Evolutionary conservation across 2,113 vertebrate species (phyloP).

Genomic region (Sturnira hondurensis): DNA sequence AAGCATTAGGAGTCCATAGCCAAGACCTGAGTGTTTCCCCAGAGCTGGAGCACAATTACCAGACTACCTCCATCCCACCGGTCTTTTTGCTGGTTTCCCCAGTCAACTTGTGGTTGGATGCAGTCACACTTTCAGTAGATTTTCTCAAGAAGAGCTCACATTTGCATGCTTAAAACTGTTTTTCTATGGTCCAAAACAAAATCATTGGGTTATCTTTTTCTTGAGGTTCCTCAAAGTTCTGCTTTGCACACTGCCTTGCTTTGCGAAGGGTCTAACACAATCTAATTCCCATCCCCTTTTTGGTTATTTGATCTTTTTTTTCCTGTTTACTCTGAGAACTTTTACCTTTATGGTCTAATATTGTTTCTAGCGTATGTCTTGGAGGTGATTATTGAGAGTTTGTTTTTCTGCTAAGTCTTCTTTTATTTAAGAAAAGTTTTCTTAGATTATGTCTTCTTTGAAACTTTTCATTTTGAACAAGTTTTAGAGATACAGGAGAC

Average conservation of each 20-base stretch:
- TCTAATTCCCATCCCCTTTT: background rate
- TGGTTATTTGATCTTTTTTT: background rate
- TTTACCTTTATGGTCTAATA: background rate
- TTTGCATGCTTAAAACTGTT: background rate
- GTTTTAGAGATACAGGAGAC: slow-evolving; percentile 1
- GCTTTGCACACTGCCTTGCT: background rate
- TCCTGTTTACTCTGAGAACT: background rate
- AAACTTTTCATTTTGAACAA: background rate
- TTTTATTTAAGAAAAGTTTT: slow-evolving; percentile 4
- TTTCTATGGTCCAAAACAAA: background rate
- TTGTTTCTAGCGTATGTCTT: background rate
- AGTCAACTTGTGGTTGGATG: background rate
- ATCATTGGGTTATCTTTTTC: background rate
- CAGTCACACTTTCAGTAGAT: background rate
- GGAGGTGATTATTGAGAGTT: background rate
- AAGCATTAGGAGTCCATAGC: background rate
- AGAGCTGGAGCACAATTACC: background rate
- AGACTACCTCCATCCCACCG: background rate
- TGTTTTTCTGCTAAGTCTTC: background rate
- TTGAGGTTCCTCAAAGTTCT: background rate
- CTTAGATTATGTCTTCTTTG: background rate
- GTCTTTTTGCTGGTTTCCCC: background rate
- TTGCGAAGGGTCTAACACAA: background rate
- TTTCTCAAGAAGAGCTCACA: background rate
- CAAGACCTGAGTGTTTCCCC: background rate